phyloP scores from a whole-genome alignment of 2,797 vertebrate species.

The Sebastolobus alascanus region DNA sequence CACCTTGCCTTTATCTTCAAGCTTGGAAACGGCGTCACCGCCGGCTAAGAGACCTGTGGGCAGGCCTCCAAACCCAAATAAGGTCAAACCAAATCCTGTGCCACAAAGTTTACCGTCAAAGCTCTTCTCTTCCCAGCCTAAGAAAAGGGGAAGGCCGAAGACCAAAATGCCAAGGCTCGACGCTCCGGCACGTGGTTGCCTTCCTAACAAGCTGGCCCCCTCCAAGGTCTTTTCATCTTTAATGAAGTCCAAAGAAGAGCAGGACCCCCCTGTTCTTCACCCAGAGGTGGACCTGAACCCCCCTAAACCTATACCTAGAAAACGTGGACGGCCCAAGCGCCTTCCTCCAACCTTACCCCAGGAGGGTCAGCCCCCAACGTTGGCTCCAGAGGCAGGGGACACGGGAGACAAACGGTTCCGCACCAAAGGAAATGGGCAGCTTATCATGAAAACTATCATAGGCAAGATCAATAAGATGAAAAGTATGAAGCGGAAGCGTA shows the following conservation, averaged over 20 bases:
- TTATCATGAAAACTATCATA: slow-evolving; percentile 98
- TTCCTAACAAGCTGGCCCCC: slow-evolving; percentile 90
- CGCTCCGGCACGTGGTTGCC: slow-evolving; percentile 87
- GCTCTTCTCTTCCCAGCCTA: slow-evolving; percentile 79
- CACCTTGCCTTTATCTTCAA: slow-evolving; percentile 72
- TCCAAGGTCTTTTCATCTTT: slow-evolving; percentile 94
- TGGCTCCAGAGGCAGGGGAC: slow-evolving; percentile 88
- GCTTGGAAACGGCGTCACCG: slow-evolving; percentile 63
- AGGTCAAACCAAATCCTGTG: slow-evolving; percentile 82
- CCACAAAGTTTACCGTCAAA: slow-evolving; percentile 78
- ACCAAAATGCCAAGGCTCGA: slow-evolving; percentile 96
- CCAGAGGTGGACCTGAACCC: slow-evolving; percentile 96
- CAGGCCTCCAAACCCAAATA: slow-evolving; percentile 85
- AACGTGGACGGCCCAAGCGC: slow-evolving; percentile 95
- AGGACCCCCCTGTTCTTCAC: slow-evolving; percentile 96
- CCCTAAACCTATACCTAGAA: slow-evolving; percentile 92
- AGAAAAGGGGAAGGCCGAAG: slow-evolving; percentile 93
- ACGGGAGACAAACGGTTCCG: slow-evolving; percentile 88
- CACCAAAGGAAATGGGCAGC: slow-evolving; percentile 94
- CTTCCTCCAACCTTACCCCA: slow-evolving; percentile 90
- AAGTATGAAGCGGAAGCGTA: slow-evolving; percentile 95
- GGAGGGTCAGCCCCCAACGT: slow-evolving; percentile 93
- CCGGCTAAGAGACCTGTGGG: slow-evolving; percentile 84
- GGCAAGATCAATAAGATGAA: slow-evolving; percentile 99
- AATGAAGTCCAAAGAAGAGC: slow-evolving; percentile 93